Conservation (phyloP, 2,113 vertebrate genomes). For the Sterna hirundo region DNA sequence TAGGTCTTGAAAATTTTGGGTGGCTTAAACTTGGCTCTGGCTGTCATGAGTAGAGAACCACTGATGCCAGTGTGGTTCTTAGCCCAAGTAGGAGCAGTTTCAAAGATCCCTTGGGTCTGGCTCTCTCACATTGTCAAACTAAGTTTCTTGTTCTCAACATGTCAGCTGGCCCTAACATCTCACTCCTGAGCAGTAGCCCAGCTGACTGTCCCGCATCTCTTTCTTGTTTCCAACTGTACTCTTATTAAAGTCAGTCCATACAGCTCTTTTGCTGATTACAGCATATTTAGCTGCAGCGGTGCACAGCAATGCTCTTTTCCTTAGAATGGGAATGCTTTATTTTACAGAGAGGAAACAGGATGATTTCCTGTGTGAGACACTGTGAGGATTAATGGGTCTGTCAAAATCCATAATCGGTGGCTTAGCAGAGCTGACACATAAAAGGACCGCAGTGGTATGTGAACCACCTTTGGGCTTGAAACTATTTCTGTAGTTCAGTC, state of each 20-base stretch:
- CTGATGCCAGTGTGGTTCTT: not conserved
- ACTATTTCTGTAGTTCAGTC: not conserved
- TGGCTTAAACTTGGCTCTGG: not conserved
- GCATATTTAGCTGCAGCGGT: not conserved
- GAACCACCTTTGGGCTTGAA: not conserved
- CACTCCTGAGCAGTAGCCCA: not conserved
- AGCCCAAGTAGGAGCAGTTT: not conserved
- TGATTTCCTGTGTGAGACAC: not conserved
- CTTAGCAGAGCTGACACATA: conserved; percentile 20
- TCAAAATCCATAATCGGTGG: not conserved
- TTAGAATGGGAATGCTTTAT: not conserved
- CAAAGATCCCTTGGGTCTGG: not conserved
- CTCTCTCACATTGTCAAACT: not conserved
- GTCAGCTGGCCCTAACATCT: fast-evolving
- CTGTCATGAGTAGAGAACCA: not conserved
- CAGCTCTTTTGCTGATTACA: not conserved
- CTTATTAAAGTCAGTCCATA: not conserved
- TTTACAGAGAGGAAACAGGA: not conserved
- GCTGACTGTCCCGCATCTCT: not conserved
- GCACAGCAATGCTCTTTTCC: not conserved
- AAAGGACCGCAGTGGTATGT: not conserved
- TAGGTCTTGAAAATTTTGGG: not conserved
- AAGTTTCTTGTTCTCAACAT: not conserved
- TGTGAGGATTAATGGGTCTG: conserved; percentile 22
- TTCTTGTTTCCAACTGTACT: not conserved